Conservation (phyloP, 2,797 vertebrate genomes). For the Eutrigla gurnardus region DNA sequence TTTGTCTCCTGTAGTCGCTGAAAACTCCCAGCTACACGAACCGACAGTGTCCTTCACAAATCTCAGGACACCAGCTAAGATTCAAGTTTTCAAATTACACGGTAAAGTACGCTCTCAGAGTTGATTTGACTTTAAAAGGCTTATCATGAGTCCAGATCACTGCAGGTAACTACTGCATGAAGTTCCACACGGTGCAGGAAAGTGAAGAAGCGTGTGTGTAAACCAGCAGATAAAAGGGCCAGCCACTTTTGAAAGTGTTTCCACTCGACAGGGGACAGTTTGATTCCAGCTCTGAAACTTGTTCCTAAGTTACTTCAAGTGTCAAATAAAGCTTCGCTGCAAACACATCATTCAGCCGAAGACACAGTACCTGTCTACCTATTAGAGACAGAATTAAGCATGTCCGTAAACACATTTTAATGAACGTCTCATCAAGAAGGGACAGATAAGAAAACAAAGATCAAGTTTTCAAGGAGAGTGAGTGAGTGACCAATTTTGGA, state of each 20-base stretch:
- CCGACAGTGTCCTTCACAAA: constrained; percentile 9
- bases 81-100: constrained; percentile 31
- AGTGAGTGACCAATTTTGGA: background rate
- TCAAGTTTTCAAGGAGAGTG: constrained; percentile 28
- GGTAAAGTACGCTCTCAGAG: background rate
- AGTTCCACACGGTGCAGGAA: constrained; percentile 11
- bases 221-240: constrained; percentile 14
- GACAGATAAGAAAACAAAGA: constrained; percentile 1
- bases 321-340: constrained; percentile 10
- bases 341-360: constrained; percentile 11
- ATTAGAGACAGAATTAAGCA: constrained; percentile 22
- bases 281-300: constrained; percentile 12
- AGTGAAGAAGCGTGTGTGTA: constrained; percentile 21
- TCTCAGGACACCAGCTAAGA: background rate
- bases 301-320: constrained; percentile 8
- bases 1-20: constrained; percentile 16
- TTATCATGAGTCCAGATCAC: constrained; percentile 27
- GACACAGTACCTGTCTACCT: constrained; percentile 19
- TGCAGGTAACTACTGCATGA: constrained; percentile 2
- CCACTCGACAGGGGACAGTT: constrained; percentile 14
- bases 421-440: constrained; percentile 10
- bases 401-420: constrained; percentile 2
- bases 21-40: constrained; percentile 18
- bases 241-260: constrained; percentile 28
- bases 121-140: constrained; percentile 6